Percentiles rank a stretch among this genome's conserved stretches.
Evolutionary conservation across 2,888 invertebrate genomes (phyloP).

Genomic region (Cataglyphis altisquamis): DNA sequence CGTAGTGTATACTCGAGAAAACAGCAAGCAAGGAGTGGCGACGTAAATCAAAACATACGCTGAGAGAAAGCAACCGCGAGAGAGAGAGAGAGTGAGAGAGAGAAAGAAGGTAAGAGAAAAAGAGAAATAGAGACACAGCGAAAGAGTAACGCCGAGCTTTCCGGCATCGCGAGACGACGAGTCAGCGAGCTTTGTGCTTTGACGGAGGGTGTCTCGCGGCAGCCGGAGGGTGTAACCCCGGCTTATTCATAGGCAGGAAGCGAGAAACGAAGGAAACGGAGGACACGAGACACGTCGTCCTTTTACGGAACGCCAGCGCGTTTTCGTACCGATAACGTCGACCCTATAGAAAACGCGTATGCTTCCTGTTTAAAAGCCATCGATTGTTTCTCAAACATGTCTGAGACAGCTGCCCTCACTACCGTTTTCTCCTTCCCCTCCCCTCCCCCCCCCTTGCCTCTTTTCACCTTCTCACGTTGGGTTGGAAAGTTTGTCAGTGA

Average conservation of each 20-base stretch:
- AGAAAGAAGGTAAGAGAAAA: constrained; percentile 50
- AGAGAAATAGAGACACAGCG: constrained; percentile 51
- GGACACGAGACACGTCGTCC: constrained; percentile 73
- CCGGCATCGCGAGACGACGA: constrained; percentile 76
- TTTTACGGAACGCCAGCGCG: constrained; percentile 62
- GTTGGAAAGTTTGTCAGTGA: constrained; percentile 45
- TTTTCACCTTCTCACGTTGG: constrained; percentile 45
- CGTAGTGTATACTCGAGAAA: constrained; percentile 67
- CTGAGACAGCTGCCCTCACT: constrained; percentile 48
- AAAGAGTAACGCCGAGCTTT: constrained; percentile 75
- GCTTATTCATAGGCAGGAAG: constrained; percentile 85
- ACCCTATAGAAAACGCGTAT: constrained; percentile 60
- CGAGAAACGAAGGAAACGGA: constrained; percentile 81
- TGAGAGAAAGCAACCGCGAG: constrained; percentile 39
- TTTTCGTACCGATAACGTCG: constrained; percentile 73
- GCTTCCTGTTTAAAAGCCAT: constrained; percentile 56
- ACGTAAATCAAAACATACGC: constrained; percentile 80
- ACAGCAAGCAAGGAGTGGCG: constrained; percentile 70
- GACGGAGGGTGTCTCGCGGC: constrained; percentile 81
- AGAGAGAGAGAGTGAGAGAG: constrained; percentile 57
- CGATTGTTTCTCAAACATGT: constrained; percentile 56
- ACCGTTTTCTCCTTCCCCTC: not conserved
- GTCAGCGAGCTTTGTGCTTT: constrained; percentile 73
- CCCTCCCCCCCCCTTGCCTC: not conserved
- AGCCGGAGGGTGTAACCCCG: constrained; percentile 83